phyloP scores from a whole-genome alignment of 2,888 invertebrate species.

The Acrocyrtus sp. region DNA sequence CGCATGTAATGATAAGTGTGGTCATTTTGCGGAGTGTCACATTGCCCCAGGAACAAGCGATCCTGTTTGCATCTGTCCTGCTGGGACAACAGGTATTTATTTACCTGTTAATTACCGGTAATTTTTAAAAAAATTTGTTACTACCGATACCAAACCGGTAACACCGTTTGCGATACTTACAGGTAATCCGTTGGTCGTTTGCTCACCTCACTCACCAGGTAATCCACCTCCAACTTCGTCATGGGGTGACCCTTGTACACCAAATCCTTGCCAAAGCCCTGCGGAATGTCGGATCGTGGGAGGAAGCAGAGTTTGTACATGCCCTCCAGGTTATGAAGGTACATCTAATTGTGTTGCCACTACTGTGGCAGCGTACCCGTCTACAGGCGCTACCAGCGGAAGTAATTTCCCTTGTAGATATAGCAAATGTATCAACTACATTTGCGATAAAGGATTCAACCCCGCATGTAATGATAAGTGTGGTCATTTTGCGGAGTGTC shows the following conservation, averaged over 20 bases:
- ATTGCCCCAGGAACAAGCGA: constrained; percentile 20
- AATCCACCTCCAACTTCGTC: constrained; percentile 16
- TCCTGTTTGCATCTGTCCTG: constrained; percentile 42
- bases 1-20: constrained; percentile 32
- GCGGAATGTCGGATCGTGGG: constrained; percentile 31
- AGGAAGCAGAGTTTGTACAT: constrained; percentile 33
- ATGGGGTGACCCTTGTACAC: constrained; percentile 33
- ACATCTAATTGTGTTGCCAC: constrained; percentile 35
- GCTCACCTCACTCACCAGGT: not conserved
- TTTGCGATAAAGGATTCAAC: constrained; percentile 26
- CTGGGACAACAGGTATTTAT: constrained; percentile 32
- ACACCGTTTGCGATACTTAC: too few species aligned
- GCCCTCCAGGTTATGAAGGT: constrained; percentile 32
- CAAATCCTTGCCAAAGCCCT: constrained; percentile 43
- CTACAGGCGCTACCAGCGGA: constrained; percentile 1
- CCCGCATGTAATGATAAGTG: constrained; percentile 25
- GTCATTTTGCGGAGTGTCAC: constrained; percentile 32
- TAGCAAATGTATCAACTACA: constrained; percentile 26
- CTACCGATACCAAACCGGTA: too few species aligned
- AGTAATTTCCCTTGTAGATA: not conserved
- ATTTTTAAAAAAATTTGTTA: too few species aligned
- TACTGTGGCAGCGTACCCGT: constrained; percentile 2
- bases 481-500: constrained; percentile 39
- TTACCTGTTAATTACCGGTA: too few species aligned
- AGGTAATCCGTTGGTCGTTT: constrained; percentile 42